Percentiles rank a stretch among this genome's conserved stretches.
Evolutionary conservation across 1,140 invertebrate species (phyloP).

Genomic region (Dryas iulia): DNA sequence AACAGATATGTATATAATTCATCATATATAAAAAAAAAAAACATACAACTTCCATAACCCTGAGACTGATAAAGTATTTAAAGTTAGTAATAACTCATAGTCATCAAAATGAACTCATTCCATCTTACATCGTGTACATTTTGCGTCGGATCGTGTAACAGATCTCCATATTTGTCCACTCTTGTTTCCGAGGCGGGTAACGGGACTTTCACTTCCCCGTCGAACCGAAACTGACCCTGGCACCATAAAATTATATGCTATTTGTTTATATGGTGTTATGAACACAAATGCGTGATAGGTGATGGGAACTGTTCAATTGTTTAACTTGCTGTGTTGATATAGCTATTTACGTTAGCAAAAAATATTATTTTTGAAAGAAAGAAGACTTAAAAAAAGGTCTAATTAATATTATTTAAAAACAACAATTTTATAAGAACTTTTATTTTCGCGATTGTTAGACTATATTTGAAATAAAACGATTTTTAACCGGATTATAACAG

Average conservation of each 20-base stretch:
- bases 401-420: too few species aligned
- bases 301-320: neutral
- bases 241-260: conserved; percentile 49
- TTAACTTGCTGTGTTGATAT: neutral
- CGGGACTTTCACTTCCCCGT: conserved; percentile 85
- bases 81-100: neutral
- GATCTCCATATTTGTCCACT: conserved; percentile 78
- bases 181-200: conserved; percentile 83
- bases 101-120: neutral
- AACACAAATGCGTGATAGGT: conserved; percentile 34
- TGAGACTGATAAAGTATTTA: neutral
- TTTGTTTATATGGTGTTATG: conserved; percentile 34
- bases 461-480: too few species aligned
- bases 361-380: too few species aligned
- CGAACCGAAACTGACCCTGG: conserved; percentile 91
- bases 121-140: conserved; percentile 72
- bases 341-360: too few species aligned
- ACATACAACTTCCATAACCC: neutral
- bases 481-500: too few species aligned
- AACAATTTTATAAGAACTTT: too few species aligned
- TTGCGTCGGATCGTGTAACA: conserved; percentile 72
- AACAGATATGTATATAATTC: too few species aligned
- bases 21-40: too few species aligned
- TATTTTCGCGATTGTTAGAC: too few species aligned
- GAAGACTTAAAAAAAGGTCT: too few species aligned